Conservation (phyloP, 1,140 invertebrate genomes). For the Brachionus manjavacas region DNA sequence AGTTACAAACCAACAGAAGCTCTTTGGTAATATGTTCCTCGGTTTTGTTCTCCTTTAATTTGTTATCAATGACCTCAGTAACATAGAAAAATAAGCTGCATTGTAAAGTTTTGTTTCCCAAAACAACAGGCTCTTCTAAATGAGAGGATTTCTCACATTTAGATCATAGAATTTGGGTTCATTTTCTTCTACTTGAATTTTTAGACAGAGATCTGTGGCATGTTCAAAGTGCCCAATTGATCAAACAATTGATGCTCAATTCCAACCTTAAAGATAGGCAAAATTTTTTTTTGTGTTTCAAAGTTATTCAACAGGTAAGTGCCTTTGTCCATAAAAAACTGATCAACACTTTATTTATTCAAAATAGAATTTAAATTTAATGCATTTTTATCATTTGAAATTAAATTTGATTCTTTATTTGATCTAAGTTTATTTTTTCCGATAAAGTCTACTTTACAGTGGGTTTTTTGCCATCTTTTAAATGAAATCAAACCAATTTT, state of each 20-base stretch:
- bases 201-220: neutral
- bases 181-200: neutral
- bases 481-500: neutral
- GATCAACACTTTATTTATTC: too few relatives aligned
- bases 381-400: too few relatives aligned
- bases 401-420: neutral
- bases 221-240: conserved; percentile 28
- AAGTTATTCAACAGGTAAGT: too few relatives aligned
- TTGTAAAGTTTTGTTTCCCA: conserved; percentile 7
- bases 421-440: neutral
- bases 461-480: neutral
- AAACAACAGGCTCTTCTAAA: neutral
- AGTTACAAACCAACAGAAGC: conserved; percentile 24
- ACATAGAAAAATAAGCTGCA: conserved; percentile 35
- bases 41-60: conserved; percentile 38
- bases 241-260: conserved; percentile 13
- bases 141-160: neutral
- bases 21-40: conserved; percentile 25
- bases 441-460: neutral
- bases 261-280: too few relatives aligned
- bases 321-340: too few relatives aligned
- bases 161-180: conserved; percentile 16
- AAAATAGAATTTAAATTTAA: too few relatives aligned
- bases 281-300: too few relatives aligned
- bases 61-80: neutral